Percentiles rank a stretch among this genome's conserved stretches.
These are phyloP conservation scores for Polypterus bichir DNA, from an alignment of 2,113 vertebrate species.

Conservation along the genomic window DNA sequence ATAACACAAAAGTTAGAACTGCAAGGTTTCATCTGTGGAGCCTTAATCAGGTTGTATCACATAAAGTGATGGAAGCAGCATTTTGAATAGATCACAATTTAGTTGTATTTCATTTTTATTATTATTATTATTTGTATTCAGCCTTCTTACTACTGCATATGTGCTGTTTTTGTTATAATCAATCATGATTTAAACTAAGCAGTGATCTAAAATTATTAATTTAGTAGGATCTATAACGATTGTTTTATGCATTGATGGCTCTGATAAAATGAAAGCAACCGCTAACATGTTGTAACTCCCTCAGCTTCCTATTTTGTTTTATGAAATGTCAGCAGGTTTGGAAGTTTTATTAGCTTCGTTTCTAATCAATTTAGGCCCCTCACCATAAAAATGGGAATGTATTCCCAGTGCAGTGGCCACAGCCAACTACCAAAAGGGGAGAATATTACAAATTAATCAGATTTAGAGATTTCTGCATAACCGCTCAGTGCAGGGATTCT, in stretches of 20 bases:
- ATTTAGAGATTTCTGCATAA: constrained; percentile 55
- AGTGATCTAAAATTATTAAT: constrained; percentile 3
- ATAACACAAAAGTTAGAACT: too few relatives aligned
- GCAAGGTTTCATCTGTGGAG: too few relatives aligned
- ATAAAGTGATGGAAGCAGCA: too few relatives aligned
- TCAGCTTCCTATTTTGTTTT: constrained; percentile 35
- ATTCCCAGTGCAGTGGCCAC: constrained; percentile 43
- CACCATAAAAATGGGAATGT: constrained; percentile 35
- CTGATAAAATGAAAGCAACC: background rate
- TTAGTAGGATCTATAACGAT: constrained; percentile 2
- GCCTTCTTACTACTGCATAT: too few relatives aligned
- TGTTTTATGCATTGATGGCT: background rate
- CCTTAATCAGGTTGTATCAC: too few relatives aligned
- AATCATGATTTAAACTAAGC: background rate
- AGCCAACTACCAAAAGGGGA: constrained; percentile 35
- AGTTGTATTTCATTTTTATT: too few relatives aligned
- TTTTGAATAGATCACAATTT: too few relatives aligned
- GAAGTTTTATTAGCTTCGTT: constrained; percentile 50
- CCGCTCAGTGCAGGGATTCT: constrained; percentile 45
- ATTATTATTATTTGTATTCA: too few relatives aligned
- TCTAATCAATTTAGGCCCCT: constrained; percentile 53
- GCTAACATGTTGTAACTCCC: background rate
- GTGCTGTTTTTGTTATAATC: too few relatives aligned
- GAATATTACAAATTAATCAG: constrained; percentile 60
- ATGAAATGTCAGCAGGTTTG: constrained; percentile 53